These are phyloP conservation scores for Pantherophis alleghaniensis DNA, from an alignment of 2,797 vertebrate species.

Conservation along the genomic window DNA sequence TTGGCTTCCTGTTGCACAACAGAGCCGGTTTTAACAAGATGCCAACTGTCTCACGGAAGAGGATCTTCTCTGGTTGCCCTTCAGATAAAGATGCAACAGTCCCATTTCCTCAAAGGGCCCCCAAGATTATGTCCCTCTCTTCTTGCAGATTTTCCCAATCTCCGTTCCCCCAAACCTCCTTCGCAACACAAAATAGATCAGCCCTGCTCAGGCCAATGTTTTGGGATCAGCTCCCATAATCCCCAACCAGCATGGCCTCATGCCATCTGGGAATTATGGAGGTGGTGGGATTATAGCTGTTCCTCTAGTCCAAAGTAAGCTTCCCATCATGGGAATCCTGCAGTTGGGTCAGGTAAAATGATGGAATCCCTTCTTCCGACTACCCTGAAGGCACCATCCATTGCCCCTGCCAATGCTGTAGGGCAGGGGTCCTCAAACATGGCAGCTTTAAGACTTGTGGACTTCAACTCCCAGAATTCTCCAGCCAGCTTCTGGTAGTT, in stretches of 20 bases:
- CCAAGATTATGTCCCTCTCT: background rate
- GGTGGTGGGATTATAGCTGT: background rate
- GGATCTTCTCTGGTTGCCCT: background rate
- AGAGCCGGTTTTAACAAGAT: background rate
- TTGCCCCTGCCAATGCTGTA: background rate
- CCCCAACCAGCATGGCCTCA: background rate
- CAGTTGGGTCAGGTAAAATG: background rate
- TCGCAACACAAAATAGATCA: background rate
- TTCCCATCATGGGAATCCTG: background rate
- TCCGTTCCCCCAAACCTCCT: background rate
- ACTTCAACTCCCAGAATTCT: no score
- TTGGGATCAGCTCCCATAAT: background rate
- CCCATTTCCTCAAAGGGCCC: background rate
- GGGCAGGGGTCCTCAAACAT: background rate
- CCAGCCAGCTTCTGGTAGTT: no score
- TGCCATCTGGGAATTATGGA: background rate
- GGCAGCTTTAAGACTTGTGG: no score
- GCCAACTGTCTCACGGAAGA: slow-evolving; percentile 4
- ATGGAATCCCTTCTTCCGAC: background rate
- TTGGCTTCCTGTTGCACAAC: slow-evolving; percentile 11
- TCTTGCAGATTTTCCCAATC: background rate
- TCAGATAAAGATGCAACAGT: background rate
- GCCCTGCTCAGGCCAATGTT: background rate
- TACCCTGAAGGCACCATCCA: background rate
- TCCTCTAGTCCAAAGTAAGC: background rate